Evolutionary conservation across 1,140 invertebrate genomes (phyloP), one percentile per base, ranked within the genome.

Genomic region (Matsumurasca onukii): DNA sequence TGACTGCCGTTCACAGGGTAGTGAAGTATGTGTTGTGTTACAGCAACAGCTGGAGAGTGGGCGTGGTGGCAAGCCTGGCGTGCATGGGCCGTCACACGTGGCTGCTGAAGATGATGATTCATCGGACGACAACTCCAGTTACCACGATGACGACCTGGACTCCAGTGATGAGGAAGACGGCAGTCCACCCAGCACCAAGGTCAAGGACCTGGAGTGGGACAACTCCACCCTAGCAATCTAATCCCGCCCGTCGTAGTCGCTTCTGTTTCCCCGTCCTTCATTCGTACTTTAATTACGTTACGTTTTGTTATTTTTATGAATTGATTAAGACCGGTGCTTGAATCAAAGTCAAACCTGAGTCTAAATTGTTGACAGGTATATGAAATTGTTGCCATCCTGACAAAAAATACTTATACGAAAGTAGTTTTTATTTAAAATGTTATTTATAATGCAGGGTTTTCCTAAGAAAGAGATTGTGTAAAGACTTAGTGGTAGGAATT

Each of bases 141-240:
- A 82, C 75, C 80, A 77, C 69, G 80, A 80, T 67, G 82, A 84
- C 31, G 80, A 83, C 22, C 66, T 74, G 9, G 83, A 83, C 59
- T 79, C 78, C 5, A 80, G 80, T 22, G 83, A 84, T 62, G 85
- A 86, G 39, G 81, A 81, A 30, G 82, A 83, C 24, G 80, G 80
- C 51, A 77, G 76, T 67, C 69, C 70, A 27, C 77, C 76, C 22
- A 68, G 71, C 17, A 78, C 76, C 22, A 79, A 80, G 69, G 74
- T 77, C 15, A 78, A 79, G 69, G 78, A 77, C 31, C 77, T 88
- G 48, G 86, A 88, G 73, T 88, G 86, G 86, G 86, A 88, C 77
- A 84, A 88, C 77, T 86, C 86, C 52, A 85, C 81, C 57, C 78
- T 86, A 48, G 81, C 82, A 69, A 85, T 84, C 74, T 84, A 82